Evolutionary conservation across 2,113 vertebrate species (phyloP).

Genomic region (Proteles cristata): DNA sequence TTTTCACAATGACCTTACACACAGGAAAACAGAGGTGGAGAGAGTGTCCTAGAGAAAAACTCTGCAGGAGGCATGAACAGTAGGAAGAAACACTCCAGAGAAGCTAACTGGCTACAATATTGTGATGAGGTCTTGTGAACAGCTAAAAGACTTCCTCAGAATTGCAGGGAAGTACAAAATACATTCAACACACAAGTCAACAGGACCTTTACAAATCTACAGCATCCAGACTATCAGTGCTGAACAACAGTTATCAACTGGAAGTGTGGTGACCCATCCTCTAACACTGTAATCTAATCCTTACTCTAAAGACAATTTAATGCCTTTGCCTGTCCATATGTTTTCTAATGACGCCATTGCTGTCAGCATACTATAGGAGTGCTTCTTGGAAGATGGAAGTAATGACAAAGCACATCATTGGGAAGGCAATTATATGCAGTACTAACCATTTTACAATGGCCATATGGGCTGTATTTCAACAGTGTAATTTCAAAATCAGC

Average conservation of each 20-base stretch:
- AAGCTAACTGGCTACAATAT: neutral
- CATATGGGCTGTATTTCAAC: constrained; percentile 87
- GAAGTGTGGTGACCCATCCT: constrained; percentile 74
- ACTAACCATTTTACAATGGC: constrained; percentile 85
- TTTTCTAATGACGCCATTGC: constrained; percentile 82
- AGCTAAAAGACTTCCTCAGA: neutral
- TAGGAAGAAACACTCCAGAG: neutral
- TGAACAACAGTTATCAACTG: neutral
- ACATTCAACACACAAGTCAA: constrained; percentile 58
- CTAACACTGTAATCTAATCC: constrained; percentile 81
- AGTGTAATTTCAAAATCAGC: constrained; percentile 88
- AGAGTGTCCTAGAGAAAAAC: neutral
- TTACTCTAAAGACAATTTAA: constrained; percentile 83
- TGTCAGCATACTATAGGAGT: constrained; percentile 85
- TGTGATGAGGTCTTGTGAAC: neutral
- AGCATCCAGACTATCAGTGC: neutral
- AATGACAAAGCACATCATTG: constrained; percentile 88
- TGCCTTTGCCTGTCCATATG: constrained; percentile 84
- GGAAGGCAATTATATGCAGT: constrained; percentile 88
- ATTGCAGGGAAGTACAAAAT: neutral
- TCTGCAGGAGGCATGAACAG: neutral
- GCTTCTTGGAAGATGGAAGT: constrained; percentile 85
- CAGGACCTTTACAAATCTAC: constrained; percentile 34
- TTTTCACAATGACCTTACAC: constrained; percentile 15
- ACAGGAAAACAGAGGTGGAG: neutral